Base-by-base conservation (phyloP, 2,797 vertebrate genomes). In the Bradypodion pumilum region DNA sequence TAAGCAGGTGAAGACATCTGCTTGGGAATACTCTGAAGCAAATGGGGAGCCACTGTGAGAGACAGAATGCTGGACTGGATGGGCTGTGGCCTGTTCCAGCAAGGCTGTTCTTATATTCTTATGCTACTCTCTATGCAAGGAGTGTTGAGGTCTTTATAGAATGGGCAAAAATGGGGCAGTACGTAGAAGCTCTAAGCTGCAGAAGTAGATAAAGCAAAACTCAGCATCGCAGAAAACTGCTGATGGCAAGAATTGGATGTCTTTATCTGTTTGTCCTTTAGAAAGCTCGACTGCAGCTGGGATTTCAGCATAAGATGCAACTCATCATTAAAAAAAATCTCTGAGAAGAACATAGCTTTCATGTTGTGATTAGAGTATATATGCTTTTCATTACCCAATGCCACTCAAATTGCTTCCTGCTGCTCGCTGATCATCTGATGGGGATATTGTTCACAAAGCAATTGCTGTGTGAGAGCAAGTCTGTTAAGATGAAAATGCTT, bases 251-350 rank as follows among this genome's bases (percentile, higher is more conserved):
- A 90, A 83, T 87, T 87, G 83, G 46, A n/a, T 84, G 91, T 93
- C 85, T 83, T 83, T 93, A 94, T 88, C 85, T 91, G 86, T 85
- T 82, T 69, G 82, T 89, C 16, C 35, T 81, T 72, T 81, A 90
- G 86, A 87, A 68, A 89, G 89, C 91, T 89, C 81, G 86, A 90
- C 74, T 92, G 90, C 91, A 95, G 92, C 92, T 95, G 93, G 92
- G 91, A 89, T 85, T 85, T 87, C 74, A 91, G 85, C 76, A 59
- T 77, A 91, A 90, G 88, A 94, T 90, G 78, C 88, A 86, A 72
- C 94, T 83, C 81, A 76, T 83, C 92, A 92, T 56, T 56, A 52
- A 82, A 73, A 89, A 91, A 86, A 88, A 85, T 76, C 86, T 78
- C 83, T 76, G 82, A 88, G 88, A 83, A 89, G 86, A 88, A 88